Conservation (phyloP, 2,797 vertebrate species). For the Scleropages formosus region DNA sequence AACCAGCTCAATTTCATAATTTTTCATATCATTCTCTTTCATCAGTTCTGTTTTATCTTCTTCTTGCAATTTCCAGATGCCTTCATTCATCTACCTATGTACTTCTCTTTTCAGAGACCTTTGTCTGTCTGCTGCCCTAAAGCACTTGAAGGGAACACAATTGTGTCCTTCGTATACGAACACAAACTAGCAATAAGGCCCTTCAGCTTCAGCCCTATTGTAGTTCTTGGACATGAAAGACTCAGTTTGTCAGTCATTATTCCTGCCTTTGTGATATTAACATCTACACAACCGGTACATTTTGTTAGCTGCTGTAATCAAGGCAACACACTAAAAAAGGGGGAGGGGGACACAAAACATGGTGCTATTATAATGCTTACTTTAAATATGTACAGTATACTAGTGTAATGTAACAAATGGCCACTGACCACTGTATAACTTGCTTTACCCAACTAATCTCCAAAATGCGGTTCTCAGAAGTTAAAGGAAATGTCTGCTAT, state of each 20-base stretch:
- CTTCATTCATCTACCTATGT: too few species aligned
- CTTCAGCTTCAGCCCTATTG: too few species aligned
- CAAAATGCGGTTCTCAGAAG: not conserved
- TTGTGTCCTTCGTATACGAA: not conserved
- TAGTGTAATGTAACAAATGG: too few species aligned
- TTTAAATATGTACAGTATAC: too few species aligned
- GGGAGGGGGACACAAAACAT: too few species aligned
- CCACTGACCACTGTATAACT: not conserved
- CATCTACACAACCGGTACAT: not conserved
- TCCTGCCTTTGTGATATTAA: not conserved
- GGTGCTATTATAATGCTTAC: too few species aligned
- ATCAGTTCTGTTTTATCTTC: too few species aligned
- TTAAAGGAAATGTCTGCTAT: not conserved
- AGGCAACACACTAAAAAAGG: not conserved
- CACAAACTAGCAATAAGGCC: not conserved
- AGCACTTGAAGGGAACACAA: not conserved
- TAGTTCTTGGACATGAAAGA: not conserved
- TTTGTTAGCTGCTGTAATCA: not conserved
- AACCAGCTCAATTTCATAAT: too few species aligned
- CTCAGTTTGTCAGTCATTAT: conserved; percentile 6
- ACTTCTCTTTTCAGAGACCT: too few species aligned
- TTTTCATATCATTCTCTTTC: too few species aligned
- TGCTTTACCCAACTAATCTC: not conserved
- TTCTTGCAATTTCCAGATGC: too few species aligned
- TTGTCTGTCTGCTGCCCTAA: not conserved